phyloP scores from a whole-genome alignment of 2,888 invertebrate genomes.

The Invenusta paracnida region DNA sequence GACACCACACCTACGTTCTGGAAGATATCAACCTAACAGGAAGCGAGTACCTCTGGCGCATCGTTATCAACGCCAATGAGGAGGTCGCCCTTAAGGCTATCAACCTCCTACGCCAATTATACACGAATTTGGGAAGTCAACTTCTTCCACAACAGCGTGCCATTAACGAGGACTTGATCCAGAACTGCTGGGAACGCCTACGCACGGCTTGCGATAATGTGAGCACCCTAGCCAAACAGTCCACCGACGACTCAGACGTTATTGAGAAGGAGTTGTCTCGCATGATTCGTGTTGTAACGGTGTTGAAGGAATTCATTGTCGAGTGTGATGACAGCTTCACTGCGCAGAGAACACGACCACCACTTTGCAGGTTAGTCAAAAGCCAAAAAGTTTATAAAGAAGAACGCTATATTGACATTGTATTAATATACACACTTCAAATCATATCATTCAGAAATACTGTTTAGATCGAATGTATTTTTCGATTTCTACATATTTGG shows the following conservation, averaged over 20 bases:
- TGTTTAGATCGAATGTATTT: background rate
- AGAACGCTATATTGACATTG: too few relatives aligned
- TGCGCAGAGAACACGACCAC: slow-evolving; percentile 80
- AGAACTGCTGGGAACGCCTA: slow-evolving; percentile 78
- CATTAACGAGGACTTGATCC: slow-evolving; percentile 85
- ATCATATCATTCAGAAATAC: background rate
- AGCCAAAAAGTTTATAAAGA: too few relatives aligned
- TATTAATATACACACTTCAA: too few relatives aligned
- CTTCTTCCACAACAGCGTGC: slow-evolving; percentile 71
- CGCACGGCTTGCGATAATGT: slow-evolving; percentile 76
- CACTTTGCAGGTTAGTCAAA: slow-evolving; percentile 64
- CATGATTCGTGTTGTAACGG: slow-evolving; percentile 81
- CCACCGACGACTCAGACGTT: background rate
- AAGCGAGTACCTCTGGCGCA: slow-evolving; percentile 88
- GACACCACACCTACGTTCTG: slow-evolving; percentile 72
- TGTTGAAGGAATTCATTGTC: slow-evolving; percentile 86
- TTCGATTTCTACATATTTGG: too few relatives aligned
- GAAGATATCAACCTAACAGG: slow-evolving; percentile 91
- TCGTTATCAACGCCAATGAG: slow-evolving; percentile 79
- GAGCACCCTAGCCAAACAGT: slow-evolving; percentile 64
- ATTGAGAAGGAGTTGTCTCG: slow-evolving; percentile 68
- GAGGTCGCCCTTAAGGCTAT: slow-evolving; percentile 88
- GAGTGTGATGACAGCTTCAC: slow-evolving; percentile 75
- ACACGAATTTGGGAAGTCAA: slow-evolving; percentile 82
- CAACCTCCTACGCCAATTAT: slow-evolving; percentile 82